These are phyloP conservation scores for Falcunculus frontatus DNA, from an alignment of 2,113 vertebrate genomes.

Conservation along the genomic window DNA sequence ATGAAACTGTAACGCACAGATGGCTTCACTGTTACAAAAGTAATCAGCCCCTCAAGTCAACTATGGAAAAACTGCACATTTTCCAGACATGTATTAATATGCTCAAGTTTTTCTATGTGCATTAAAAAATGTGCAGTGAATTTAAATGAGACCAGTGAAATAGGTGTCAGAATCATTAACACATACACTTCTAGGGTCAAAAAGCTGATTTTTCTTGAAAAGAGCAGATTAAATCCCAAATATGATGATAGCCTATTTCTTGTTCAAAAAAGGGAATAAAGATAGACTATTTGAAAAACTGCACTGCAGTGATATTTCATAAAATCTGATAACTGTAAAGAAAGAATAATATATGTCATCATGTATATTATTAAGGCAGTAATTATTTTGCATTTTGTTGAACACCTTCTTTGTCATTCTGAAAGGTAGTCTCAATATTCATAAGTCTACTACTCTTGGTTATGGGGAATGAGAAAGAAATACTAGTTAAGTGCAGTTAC, in stretches of 20 bases:
- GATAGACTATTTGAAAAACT: not conserved
- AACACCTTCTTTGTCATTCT: not conserved
- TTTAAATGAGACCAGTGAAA: not conserved
- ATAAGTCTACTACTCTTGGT: not conserved
- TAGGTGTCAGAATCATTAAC: not conserved
- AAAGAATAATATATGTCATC: not conserved
- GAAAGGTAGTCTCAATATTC: not conserved
- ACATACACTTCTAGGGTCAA: not conserved
- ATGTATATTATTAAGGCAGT: not conserved
- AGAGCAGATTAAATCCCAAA: not conserved
- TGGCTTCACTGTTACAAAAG: constrained; percentile 27
- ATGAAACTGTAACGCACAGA: not conserved
- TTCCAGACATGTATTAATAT: not conserved
- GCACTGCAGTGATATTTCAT: not conserved
- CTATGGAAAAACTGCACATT: not conserved
- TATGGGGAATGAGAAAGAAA: not conserved
- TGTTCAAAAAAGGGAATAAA: not conserved
- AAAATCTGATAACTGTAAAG: not conserved
- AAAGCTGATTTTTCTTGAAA: not conserved
- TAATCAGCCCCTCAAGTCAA: constrained; percentile 23
- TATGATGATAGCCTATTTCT: not conserved
- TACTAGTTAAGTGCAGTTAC: not conserved
- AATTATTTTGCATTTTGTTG: not conserved
- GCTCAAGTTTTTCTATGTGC: not conserved
- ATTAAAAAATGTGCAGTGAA: not conserved